Percentiles rank a stretch among this genome's conserved stretches.
These are phyloP conservation scores for Calyptommatus sinebrachiatus DNA, from an alignment of 2,113 vertebrate genomes.

Conservation along the genomic window DNA sequence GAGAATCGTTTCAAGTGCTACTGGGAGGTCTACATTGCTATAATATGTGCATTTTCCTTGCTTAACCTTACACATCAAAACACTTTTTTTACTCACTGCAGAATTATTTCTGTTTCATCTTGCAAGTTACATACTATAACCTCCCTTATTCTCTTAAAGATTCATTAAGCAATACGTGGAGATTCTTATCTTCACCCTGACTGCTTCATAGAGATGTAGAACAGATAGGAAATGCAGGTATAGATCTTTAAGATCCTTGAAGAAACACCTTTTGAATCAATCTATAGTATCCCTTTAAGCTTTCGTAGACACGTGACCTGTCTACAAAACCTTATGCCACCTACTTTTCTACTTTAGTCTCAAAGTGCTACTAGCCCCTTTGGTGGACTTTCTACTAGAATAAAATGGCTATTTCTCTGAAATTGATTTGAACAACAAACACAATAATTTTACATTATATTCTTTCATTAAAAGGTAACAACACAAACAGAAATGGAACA, in stretches of 20 bases:
- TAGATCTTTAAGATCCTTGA: background rate
- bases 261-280: too few species aligned
- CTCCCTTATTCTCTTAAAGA: conserved; percentile 11
- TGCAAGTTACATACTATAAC: conserved; percentile 2
- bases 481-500: too few species aligned
- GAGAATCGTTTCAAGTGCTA: too few species aligned
- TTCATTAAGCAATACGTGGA: conserved; percentile 10
- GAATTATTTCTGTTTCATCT: conserved; percentile 21
- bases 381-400: too few species aligned
- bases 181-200: background rate
- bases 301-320: too few species aligned
- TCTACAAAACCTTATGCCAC: too few species aligned
- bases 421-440: conserved; percentile 35
- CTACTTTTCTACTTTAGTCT: too few species aligned
- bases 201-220: background rate
- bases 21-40: too few species aligned
- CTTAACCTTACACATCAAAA: background rate
- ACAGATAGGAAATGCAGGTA: background rate
- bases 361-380: too few species aligned
- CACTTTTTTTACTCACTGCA: conserved; percentile 18
- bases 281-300: too few species aligned
- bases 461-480: background rate
- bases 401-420: too few species aligned
- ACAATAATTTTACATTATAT: conserved; percentile 14
- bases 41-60: background rate